These are phyloP conservation scores for Amphiprion clarkii DNA, from an alignment of 2,797 vertebrate species.

Conservation along the genomic window DNA sequence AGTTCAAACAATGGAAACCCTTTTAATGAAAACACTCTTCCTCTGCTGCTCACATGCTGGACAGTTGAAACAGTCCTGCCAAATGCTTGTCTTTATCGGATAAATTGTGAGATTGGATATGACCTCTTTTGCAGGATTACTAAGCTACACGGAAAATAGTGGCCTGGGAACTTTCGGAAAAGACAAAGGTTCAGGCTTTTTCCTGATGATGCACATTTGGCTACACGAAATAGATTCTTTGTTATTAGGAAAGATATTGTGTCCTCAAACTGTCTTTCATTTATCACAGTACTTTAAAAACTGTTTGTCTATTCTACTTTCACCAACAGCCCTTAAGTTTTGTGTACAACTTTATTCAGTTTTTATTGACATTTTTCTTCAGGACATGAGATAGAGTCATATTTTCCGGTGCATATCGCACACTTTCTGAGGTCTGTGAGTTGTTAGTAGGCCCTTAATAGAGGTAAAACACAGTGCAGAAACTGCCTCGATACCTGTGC, in stretches of 20 bases:
- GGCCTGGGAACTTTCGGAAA: slow-evolving; percentile 82
- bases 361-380: slow-evolving; percentile 21
- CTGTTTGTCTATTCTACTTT: neutral
- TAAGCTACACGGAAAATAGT: slow-evolving; percentile 77
- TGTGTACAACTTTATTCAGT: neutral
- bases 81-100: slow-evolving; percentile 84
- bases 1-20: slow-evolving; percentile 81
- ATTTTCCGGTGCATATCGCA: slow-evolving; percentile 31
- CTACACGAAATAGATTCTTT: slow-evolving; percentile 34
- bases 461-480: slow-evolving; percentile 57
- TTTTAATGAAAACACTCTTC: slow-evolving; percentile 85
- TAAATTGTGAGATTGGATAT: slow-evolving; percentile 84
- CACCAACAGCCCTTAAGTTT: neutral
- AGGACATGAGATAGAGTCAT: slow-evolving; percentile 15
- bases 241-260: slow-evolving; percentile 2
- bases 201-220: slow-evolving; percentile 32
- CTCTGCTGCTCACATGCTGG: slow-evolving; percentile 75
- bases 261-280: slow-evolving; percentile 29
- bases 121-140: slow-evolving; percentile 78
- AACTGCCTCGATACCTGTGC: slow-evolving; percentile 52
- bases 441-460: slow-evolving; percentile 47
- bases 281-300: slow-evolving; percentile 25
- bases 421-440: slow-evolving; percentile 46
- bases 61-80: slow-evolving; percentile 80
- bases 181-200: slow-evolving; percentile 42